phyloP scores from a whole-genome alignment of 2,113 vertebrate species.

The Zosterops lateralis region DNA sequence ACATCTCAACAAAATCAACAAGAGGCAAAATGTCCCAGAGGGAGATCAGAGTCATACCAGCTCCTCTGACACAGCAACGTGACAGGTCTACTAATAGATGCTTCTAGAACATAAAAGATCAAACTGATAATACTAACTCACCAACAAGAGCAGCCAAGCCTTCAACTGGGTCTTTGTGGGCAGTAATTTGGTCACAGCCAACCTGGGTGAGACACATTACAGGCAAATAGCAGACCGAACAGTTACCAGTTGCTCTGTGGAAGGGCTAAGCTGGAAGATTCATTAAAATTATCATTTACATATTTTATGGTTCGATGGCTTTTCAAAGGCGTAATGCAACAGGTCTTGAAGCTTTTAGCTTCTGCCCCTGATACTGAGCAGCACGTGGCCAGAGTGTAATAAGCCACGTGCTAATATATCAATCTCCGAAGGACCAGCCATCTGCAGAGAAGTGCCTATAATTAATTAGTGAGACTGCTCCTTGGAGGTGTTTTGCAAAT shows the following conservation, averaged over 20 bases:
- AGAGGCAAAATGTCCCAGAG: background rate
- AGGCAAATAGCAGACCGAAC: background rate
- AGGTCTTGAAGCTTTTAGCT: background rate
- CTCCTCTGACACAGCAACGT: background rate
- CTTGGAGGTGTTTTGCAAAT: no score
- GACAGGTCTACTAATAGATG: background rate
- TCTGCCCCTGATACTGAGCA: background rate
- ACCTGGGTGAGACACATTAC: conserved; percentile 72
- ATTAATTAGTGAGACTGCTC: no score
- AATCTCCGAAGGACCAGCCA: no score
- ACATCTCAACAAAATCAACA: background rate
- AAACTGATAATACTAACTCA: conserved; percentile 39
- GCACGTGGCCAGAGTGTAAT: no score
- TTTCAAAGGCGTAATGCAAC: background rate
- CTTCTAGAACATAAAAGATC: background rate
- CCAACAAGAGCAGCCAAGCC: conserved; percentile 85
- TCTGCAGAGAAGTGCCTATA: no score
- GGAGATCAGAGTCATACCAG: background rate
- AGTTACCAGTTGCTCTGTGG: background rate
- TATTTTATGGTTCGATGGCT: background rate
- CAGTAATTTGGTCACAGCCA: conserved; percentile 80
- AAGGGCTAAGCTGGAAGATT: background rate
- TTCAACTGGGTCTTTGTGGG: conserved; percentile 62
- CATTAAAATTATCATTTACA: background rate
- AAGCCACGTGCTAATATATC: no score